Base-by-base conservation (phyloP, 2,797 vertebrate genomes). In the Echiichthys vipera region DNA sequence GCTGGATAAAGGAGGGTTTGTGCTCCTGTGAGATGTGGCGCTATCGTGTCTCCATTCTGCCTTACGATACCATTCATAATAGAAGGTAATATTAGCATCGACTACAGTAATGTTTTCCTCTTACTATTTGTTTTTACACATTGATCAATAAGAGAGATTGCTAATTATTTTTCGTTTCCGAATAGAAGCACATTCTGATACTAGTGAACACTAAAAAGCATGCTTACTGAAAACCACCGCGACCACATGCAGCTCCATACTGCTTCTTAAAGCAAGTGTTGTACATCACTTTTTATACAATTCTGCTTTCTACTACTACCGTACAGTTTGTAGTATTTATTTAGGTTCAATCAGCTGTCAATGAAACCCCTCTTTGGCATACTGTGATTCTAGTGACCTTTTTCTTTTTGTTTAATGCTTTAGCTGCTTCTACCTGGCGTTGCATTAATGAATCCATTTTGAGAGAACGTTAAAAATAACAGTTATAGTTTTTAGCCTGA, bases 131-230 rank as follows among this genome's bases (percentile, higher is more conserved):
- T 55, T 71, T 81, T 77, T 73, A 73, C 56, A 63, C 37, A 32
- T 18, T n/a, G 56, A 77, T 74, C 56, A 57, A 45, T 62, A 47
- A 68, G 49, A 56, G 30, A 45, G 59, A 50, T 56, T 72, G 75
- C 55, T 68, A 9, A 68, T 77, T 73, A n/a, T 70, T 63, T 56
- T 56, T 34, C 22, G 62, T 74, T 61, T 62, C 51, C 72, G 30
- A 32, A 51, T 75, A 82, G 75, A 89, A 85, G 85, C 85, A 81
- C 87, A 88, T 78, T 66, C 80, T 87, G 86, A 85, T 77, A 77
- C 81, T 81, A 85, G 85, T 84, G 71, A 92, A 93, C 90, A 93
- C 90, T 92, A 92, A 90, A 84, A 71, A 34, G 42, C 78, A 77
- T 66, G 86, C 87, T 81, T 73, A 63, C 37, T 61, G 65, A 73